Percentiles rank a stretch among this genome's conserved stretches.
These are phyloP conservation scores for Artemisiospiza belli DNA, from an alignment of 2,113 vertebrate genomes.

Conservation along the genomic window DNA sequence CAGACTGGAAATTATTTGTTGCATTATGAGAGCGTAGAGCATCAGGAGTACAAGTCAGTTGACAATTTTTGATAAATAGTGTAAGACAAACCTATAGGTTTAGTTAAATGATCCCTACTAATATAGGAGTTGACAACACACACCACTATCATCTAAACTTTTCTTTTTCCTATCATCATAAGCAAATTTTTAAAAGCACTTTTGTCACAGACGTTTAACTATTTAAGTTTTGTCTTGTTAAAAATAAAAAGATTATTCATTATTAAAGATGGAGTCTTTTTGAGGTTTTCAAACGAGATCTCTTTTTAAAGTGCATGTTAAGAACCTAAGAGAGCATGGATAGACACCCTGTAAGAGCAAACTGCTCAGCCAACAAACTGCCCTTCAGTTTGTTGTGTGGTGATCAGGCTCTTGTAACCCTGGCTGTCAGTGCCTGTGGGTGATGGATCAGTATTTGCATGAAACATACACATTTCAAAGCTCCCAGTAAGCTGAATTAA, in stretches of 20 bases:
- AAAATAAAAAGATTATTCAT: not conserved
- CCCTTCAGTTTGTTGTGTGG: not conserved
- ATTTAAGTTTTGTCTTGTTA: not conserved
- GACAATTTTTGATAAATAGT: not conserved
- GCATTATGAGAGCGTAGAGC: not conserved
- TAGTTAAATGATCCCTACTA: not conserved
- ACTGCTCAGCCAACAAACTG: not conserved
- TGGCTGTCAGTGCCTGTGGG: not conserved
- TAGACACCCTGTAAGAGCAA: not conserved
- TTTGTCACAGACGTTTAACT: not conserved
- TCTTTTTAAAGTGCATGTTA: not conserved
- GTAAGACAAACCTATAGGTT: not conserved
- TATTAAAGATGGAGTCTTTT: not conserved
- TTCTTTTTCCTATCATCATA: not conserved
- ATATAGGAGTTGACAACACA: not conserved
- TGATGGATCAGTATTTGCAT: fast-evolving
- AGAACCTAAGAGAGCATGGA: not conserved
- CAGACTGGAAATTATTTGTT: not conserved
- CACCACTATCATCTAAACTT: not conserved
- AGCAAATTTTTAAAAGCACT: not conserved
- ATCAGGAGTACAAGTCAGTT: not conserved
- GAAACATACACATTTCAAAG: not conserved
- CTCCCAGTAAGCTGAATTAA: fast-evolving
- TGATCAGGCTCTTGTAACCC: not conserved
- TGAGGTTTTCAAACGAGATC: not conserved